phyloP scores from a whole-genome alignment of 1,140 invertebrate genomes.

The Drosophila melanica region DNA sequence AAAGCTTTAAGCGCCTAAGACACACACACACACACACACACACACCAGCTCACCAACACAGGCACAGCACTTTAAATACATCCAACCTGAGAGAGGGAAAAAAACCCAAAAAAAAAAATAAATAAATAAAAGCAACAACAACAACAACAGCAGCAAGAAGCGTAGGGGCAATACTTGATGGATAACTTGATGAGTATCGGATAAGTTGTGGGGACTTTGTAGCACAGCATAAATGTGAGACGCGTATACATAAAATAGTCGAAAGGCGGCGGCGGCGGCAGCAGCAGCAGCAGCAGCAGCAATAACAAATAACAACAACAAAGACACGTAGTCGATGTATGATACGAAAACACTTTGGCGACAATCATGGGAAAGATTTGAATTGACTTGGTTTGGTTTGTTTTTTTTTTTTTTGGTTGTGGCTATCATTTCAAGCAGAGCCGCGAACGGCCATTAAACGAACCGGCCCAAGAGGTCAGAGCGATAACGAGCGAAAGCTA shows the following conservation, averaged over 20 bases:
- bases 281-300: constrained; percentile 43
- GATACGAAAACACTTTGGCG: constrained; percentile 81
- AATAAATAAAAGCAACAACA: constrained; percentile 2
- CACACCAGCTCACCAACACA: constrained; percentile 10
- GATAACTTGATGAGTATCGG: constrained; percentile 81
- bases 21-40: constrained; percentile 63
- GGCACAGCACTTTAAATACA: neutral
- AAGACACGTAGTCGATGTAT: constrained; percentile 72
- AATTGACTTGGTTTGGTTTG: constrained; percentile 38
- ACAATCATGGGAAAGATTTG: constrained; percentile 78
- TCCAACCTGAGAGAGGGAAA: constrained; percentile 6
- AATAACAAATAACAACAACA: constrained; percentile 55
- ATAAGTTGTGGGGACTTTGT: constrained; percentile 60
- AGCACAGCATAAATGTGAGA: constrained; percentile 57
- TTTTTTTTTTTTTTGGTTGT: constrained; percentile 30
- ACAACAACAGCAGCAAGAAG: constrained; percentile 9
- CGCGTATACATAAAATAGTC: constrained; percentile 56
- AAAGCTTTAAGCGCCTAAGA: constrained; percentile 82
- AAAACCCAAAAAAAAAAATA: constrained; percentile 12
- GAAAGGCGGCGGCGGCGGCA: too few species aligned
- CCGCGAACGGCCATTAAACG: constrained; percentile 61
- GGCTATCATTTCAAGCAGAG: constrained; percentile 29
- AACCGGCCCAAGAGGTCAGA: constrained; percentile 71
- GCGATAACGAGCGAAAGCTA: constrained; percentile 81
- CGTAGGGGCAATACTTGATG: constrained; percentile 77